These are phyloP conservation scores for Drosophila yakuba DNA, from an alignment of 1,140 invertebrate genomes.

Conservation along the genomic window DNA sequence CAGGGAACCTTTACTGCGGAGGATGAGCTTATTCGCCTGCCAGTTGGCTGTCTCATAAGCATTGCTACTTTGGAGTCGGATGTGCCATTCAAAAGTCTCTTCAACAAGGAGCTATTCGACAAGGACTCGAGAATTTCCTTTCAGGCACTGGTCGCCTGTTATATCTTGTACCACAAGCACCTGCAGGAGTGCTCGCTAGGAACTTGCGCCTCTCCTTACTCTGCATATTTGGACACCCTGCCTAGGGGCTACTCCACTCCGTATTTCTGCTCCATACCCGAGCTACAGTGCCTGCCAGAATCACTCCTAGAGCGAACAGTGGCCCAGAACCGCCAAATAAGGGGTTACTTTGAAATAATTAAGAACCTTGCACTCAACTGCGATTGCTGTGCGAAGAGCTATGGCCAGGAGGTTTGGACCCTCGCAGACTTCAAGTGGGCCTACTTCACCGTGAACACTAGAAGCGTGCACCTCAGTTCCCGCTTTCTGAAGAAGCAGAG, in stretches of 20 bases:
- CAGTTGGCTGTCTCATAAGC: slow-evolving; percentile 62
- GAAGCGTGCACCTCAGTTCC: slow-evolving; percentile 87
- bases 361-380: slow-evolving; percentile 48
- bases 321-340: slow-evolving; percentile 79
- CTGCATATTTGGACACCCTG: slow-evolving; percentile 87
- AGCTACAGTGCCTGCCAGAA: slow-evolving; percentile 83
- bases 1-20: slow-evolving; percentile 23
- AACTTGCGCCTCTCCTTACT: slow-evolving; percentile 49
- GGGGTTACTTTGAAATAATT: slow-evolving; percentile 47
- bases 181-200: slow-evolving; percentile 55
- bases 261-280: slow-evolving; percentile 85
- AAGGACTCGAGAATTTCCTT: slow-evolving; percentile 80
- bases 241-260: slow-evolving; percentile 86
- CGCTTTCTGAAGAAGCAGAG: slow-evolving; percentile 54
- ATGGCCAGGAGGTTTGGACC: slow-evolving; percentile 84
- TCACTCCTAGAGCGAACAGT: slow-evolving; percentile 72
- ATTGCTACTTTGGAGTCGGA: slow-evolving; percentile 69
- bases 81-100: slow-evolving; percentile 57
- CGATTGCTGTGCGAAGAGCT: slow-evolving; percentile 77
- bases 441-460: slow-evolving; percentile 91
- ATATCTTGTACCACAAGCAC: slow-evolving; percentile 86
- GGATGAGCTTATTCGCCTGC: slow-evolving; percentile 67
- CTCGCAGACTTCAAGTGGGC: slow-evolving; percentile 86
- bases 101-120: slow-evolving; percentile 53
- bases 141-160: slow-evolving; percentile 87